Percentiles rank a stretch among this genome's conserved stretches.
Conservation (phyloP, 2,888 invertebrate genomes). For the Emesis castigata region DNA sequence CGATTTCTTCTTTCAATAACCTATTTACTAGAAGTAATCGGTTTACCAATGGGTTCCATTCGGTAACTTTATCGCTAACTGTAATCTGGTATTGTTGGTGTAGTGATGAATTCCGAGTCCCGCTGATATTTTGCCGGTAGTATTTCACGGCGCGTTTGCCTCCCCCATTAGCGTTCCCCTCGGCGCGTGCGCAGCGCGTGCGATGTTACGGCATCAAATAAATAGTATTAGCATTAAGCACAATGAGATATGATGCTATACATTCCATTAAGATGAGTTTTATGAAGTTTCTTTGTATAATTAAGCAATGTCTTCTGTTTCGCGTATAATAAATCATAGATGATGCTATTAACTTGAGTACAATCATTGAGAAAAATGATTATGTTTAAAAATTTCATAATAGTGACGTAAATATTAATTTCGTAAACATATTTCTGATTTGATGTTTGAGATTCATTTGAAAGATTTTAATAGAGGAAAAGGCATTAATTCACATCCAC, state of each 20-base stretch:
- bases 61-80: no score
- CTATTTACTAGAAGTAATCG: no score
- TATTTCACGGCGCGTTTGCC: constrained; percentile 20
- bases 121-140: constrained; percentile 1
- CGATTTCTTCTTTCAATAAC: no score
- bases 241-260: constrained; percentile 73
- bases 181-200: constrained; percentile 76
- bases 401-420: no score
- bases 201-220: constrained; percentile 80
- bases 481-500: background rate
- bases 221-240: constrained; percentile 76
- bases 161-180: constrained; percentile 25
- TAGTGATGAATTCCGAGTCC: background rate
- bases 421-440: background rate
- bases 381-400: no score
- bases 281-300: constrained; percentile 55
- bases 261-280: constrained; percentile 66
- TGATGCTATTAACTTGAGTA: constrained; percentile 17
- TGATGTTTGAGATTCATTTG: background rate
- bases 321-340: constrained; percentile 60
- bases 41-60: no score
- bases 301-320: constrained; percentile 63
- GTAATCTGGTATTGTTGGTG: no score
- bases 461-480: background rate
- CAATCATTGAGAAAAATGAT: background rate